Conservation (phyloP, 2,888 invertebrate species). For the Melinopterus prodromus region DNA sequence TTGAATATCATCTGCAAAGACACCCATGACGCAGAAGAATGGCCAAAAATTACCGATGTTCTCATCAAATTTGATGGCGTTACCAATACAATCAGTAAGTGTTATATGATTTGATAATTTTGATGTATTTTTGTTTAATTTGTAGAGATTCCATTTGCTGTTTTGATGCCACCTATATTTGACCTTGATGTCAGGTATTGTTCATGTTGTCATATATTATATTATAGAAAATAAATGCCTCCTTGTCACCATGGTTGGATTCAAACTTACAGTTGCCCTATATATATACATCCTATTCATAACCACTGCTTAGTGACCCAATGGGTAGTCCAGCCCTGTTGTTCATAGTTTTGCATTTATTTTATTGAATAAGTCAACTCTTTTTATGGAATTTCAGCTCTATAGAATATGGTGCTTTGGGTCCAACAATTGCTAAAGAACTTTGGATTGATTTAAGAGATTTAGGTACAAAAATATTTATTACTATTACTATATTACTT, state of each 20-base stretch:
- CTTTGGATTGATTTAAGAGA: neutral
- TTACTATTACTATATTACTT: no score
- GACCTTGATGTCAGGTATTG: neutral
- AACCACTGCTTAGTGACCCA: no score
- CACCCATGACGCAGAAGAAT: neutral
- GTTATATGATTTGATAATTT: neutral
- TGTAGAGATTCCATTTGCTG: neutral
- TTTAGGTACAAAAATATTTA: neutral
- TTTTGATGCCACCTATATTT: neutral
- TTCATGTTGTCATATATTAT: neutral
- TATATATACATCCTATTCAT: no score
- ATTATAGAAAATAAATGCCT: no score
- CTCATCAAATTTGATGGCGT: neutral
- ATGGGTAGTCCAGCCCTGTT: no score
- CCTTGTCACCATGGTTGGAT: no score
- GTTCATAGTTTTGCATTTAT: no score
- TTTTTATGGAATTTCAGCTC: neutral
- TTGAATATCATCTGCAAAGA: neutral
- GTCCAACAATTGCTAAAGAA: neutral
- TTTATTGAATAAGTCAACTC: no score
- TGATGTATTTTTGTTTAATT: neutral
- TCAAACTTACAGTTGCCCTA: no score
- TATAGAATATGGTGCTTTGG: neutral
- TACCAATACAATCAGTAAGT: neutral
- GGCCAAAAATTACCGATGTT: neutral